Conservation (phyloP, 2,113 vertebrate species). For the Notechis scutatus region DNA sequence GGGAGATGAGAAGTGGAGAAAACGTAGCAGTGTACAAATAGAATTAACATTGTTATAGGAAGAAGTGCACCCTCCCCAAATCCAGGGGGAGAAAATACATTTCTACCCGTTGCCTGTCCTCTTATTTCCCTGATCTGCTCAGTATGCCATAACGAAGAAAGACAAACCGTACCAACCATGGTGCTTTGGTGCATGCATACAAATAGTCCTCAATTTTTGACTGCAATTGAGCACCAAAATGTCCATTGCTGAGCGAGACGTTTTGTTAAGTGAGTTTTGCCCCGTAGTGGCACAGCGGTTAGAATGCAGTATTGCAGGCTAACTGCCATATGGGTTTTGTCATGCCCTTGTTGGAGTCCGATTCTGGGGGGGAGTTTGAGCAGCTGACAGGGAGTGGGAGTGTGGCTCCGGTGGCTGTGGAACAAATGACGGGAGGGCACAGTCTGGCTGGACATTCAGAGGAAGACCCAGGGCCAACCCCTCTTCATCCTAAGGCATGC, state of each 20-base stretch:
- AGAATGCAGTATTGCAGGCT: too few species aligned
- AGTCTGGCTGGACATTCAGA: too few species aligned
- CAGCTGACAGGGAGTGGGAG: too few species aligned
- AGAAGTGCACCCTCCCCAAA: neutral
- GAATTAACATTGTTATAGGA: neutral
- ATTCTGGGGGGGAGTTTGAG: too few species aligned
- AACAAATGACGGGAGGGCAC: too few species aligned
- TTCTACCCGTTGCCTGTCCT: neutral
- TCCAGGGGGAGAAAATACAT: neutral
- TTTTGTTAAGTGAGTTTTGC: neutral
- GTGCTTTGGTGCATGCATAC: neutral
- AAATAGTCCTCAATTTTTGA: neutral
- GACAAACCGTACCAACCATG: neutral
- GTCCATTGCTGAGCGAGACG: neutral
- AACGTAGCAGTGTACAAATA: fast-evolving
- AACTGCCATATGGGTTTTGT: too few species aligned
- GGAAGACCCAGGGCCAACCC: too few species aligned
- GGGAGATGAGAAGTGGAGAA: neutral
- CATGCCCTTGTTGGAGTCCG: too few species aligned
- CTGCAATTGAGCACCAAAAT: neutral
- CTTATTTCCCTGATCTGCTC: neutral
- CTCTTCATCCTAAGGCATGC: too few species aligned
- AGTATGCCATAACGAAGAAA: neutral
- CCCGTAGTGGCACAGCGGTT: neutral
- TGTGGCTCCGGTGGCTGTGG: too few species aligned